Percentiles rank a stretch among this genome's conserved stretches.
Conservation (phyloP, 23 tunicate species). For the Trididemnum nubilum region DNA sequence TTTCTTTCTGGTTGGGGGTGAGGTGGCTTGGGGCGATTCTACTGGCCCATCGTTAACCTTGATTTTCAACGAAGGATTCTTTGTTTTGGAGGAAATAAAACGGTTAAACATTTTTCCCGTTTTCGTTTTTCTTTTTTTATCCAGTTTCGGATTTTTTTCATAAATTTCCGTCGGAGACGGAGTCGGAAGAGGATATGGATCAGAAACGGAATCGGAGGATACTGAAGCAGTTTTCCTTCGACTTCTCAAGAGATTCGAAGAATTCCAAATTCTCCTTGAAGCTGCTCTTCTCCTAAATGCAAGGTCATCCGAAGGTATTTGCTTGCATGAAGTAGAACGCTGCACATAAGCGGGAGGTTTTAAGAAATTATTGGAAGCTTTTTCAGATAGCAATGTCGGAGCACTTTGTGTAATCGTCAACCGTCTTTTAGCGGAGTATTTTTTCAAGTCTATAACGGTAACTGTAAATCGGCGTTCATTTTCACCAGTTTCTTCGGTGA, state of each 20-base stretch:
- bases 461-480: constrained; percentile 32
- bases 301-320: too few relatives aligned
- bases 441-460: constrained; percentile 17
- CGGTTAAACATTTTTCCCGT: background rate
- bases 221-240: constrained; percentile 7
- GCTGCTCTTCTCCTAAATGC: background rate
- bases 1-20: background rate
- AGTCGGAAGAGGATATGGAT: background rate
- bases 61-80: background rate
- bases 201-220: background rate
- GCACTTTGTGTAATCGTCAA: background rate
- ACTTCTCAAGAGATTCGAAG: constrained; percentile 2
- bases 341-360: background rate
- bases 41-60: background rate
- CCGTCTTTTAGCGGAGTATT: background rate
- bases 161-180: background rate
- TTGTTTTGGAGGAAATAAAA: background rate
- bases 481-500: background rate
- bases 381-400: background rate
- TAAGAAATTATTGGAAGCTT: background rate
- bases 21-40: background rate
- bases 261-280: background rate
- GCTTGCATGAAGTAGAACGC: background rate
- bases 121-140: background rate
- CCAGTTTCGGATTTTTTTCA: background rate